These are phyloP conservation scores for Thomomys bottae DNA, from an alignment of 2,113 vertebrate genomes.

Conservation along the genomic window DNA sequence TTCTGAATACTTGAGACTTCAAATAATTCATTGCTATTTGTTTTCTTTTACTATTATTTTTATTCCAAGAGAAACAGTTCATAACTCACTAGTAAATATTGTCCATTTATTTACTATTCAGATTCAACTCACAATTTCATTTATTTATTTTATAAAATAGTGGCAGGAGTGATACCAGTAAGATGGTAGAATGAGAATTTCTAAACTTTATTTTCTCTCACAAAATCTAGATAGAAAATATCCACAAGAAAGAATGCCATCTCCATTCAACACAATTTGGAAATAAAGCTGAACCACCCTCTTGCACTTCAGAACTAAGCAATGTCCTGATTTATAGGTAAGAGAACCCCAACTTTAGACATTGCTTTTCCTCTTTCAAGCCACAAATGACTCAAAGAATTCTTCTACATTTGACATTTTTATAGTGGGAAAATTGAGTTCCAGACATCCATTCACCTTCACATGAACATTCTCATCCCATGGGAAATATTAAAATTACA, in stretches of 20 bases:
- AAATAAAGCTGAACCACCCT: background rate
- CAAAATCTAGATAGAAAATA: background rate
- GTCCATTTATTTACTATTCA: constrained; percentile 26
- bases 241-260: background rate
- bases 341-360: background rate
- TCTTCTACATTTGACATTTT: background rate
- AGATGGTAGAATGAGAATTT: background rate
- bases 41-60: constrained; percentile 41
- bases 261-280: background rate
- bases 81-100: background rate
- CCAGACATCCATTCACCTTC: background rate
- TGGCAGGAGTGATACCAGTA: background rate
- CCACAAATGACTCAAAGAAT: background rate
- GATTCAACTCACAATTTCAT: constrained; percentile 38
- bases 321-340: background rate
- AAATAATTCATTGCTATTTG: constrained; percentile 26
- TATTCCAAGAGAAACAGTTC: constrained; percentile 29
- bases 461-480: background rate
- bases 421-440: background rate
- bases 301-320: background rate
- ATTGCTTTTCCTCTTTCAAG: background rate
- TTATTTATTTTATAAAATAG: constrained; percentile 44
- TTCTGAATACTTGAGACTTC: constrained; percentile 8
- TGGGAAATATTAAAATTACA: background rate
- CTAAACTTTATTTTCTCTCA: background rate